Evolutionary conservation across 1,140 invertebrate genomes (phyloP), one percentile per base, ranked within the genome.

Genomic region (Drosophila prosaltans): DNA sequence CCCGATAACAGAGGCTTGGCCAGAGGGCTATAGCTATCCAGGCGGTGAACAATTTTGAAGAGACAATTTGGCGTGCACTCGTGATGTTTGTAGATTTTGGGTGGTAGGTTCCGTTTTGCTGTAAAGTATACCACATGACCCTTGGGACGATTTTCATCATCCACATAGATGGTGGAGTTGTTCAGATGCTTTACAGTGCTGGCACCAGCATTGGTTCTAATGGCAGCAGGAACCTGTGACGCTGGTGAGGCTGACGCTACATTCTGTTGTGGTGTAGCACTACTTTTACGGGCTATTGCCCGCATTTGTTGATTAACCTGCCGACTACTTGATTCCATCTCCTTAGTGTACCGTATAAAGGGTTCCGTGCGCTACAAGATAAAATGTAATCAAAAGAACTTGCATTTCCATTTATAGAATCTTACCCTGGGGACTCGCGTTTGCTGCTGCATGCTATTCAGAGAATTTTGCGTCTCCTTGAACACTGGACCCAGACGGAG

Each of bases 1-100:
- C 97, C 97, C 73, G 95, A 96, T 0, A 97, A 92, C 11, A 98
- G 92, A 0, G 98, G 98, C 92, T 98, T 97, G 0, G 96, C 94
- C 0, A 99, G 92, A 0, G 97, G 97, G 80, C 97, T 97, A 77
- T 96, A 95, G 6, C 95, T 95, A 72, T 94, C 95, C 1, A 96
- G 91, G 55, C 96, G 95, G 9, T 95, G 94, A 0, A 94, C 93
- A 3, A 94, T 93, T 69, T 94, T 93, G 2, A 93, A 93, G 7
- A 96, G 93, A 92, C 98, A 98, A 5, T 85, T 80, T 0, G 94
- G 91, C 2, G 93, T 91, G 91, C 97, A 98, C 9, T 92, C 92
- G 90, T 98, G 97, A 0, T 93, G 91, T 0, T 93, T 92, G 81
- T 94, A 95, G 65, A 93, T 93, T 62, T 94, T 93, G 0, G 95